Percentiles rank a stretch among this genome's conserved stretches.
Conservation (phyloP, 2,113 vertebrate species). For the Phylloscopus trochiloides region DNA sequence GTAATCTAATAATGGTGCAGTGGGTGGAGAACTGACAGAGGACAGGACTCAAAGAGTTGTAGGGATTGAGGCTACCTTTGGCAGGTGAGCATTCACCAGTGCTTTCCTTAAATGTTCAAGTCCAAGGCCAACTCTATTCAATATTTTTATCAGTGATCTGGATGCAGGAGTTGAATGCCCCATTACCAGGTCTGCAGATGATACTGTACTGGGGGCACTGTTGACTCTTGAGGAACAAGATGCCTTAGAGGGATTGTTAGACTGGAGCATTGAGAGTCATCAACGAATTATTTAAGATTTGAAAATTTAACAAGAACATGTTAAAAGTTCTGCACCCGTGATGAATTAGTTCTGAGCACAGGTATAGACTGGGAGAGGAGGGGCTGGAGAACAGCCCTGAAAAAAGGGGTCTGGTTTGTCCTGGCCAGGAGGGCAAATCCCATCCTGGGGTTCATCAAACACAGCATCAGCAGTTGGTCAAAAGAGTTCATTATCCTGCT, state of each 20-base stretch:
- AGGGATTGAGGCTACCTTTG: neutral
- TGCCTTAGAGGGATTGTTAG: neutral
- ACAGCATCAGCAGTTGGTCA: neutral
- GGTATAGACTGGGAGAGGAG: neutral
- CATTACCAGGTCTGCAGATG: neutral
- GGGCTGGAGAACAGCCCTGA: neutral
- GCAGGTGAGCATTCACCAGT: rapidly evolving
- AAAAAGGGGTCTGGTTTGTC: neutral
- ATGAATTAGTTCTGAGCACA: neutral
- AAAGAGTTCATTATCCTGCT: neutral
- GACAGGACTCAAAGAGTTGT: neutral
- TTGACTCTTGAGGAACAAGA: neutral
- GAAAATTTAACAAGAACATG: neutral
- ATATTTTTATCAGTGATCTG: neutral
- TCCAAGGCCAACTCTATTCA: neutral
- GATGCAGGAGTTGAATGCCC: neutral
- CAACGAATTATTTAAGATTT: neutral
- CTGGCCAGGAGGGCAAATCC: neutral
- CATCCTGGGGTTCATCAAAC: neutral
- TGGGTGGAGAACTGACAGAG: neutral
- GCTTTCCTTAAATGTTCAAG: neutral
- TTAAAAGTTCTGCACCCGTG: neutral
- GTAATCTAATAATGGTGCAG: neutral
- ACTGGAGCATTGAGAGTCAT: neutral
- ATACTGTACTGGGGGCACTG: neutral